Evolutionary conservation across 1,140 invertebrate genomes (phyloP), one percentile per base, ranked within the genome.

Genomic region (Lycorma delicatula): DNA sequence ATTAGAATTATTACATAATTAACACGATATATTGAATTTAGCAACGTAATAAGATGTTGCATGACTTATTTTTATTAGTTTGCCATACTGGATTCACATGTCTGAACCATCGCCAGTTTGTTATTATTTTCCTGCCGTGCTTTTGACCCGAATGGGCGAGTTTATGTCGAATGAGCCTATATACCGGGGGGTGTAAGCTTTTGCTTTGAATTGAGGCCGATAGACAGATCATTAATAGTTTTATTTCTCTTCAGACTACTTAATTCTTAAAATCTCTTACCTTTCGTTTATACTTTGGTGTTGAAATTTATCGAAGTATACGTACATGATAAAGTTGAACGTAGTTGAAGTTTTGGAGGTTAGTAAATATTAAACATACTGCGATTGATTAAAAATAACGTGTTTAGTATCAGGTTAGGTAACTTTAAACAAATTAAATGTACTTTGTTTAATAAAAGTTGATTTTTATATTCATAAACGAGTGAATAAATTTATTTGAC

Each of bases 91-190:
- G 47, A 56, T 55, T 54, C 51, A 56, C 53, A 44, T 56, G 46
- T 52, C 31, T 38, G 28, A 56, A 34, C n/a, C n/a, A n/a, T 50
- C 48, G 48, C 49, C 54, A 61, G 44, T 62, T 62, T 62, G 61
- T 62, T 62, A 55, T 62, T 62, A 62, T 62, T 62, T 62, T 62
- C 54, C 36, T 63, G 34, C 56, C 58, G 61, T 63, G 61, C 58
- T 63, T 63, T 59, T 63, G 61, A 60, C 58, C 58, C 54, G 56
- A 58, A 31, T 54, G 61, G 61, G 59, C 54, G 61, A 63, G 59
- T 60, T 57, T 60, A 60, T 60, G 47, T 58, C 54, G 53, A 41
- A 54, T 55, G 36, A 50, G 46, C 48, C 56, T 58, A 52, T 49
- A 29, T 56, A 25, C 36, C 27, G 49, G 47, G 59, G 54, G 54